Evolutionary conservation across 37 sponge, comb jelly and placozoan genomes (phyloP).

Genomic region (Diacarnus erythraeanus): DNA sequence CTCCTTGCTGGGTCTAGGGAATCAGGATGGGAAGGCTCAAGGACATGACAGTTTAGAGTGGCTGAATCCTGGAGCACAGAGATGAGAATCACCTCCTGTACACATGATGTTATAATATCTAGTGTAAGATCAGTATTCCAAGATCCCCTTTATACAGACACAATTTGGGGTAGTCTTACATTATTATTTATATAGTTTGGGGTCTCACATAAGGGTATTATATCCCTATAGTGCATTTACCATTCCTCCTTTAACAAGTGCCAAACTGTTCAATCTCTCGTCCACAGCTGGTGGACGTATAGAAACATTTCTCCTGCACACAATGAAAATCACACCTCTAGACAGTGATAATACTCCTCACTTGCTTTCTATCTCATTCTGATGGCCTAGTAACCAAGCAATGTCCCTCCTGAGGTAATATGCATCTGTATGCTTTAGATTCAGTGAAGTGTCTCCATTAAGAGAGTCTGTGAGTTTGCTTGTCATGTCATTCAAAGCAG

Average conservation of each 20-base stretch:
- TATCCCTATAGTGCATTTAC: slow-evolving; percentile 19
- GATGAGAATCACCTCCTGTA: slow-evolving; percentile 8
- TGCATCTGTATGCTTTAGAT: neutral
- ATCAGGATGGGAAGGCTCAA: neutral
- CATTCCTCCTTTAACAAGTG: slow-evolving; percentile 23
- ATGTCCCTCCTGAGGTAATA: slow-evolving; percentile 9
- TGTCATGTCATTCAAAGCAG: neutral
- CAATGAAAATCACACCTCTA: neutral
- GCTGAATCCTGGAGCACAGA: neutral
- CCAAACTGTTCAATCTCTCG: neutral
- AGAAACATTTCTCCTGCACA: no score
- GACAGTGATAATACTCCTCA: neutral
- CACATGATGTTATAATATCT: no score
- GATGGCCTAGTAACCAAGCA: neutral
- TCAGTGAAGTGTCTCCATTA: neutral
- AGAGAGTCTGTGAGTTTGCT: neutral
- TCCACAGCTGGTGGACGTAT: neutral
- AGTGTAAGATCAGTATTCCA: no score
- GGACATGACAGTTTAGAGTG: neutral
- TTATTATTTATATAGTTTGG: no score
- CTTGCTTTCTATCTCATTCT: neutral
- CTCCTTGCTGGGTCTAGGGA: neutral
- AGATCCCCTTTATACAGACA: no score
- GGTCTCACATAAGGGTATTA: no score
- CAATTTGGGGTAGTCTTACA: no score